Conservation (phyloP, 2,888 invertebrate genomes). For the Drosophila glabriapex region DNA sequence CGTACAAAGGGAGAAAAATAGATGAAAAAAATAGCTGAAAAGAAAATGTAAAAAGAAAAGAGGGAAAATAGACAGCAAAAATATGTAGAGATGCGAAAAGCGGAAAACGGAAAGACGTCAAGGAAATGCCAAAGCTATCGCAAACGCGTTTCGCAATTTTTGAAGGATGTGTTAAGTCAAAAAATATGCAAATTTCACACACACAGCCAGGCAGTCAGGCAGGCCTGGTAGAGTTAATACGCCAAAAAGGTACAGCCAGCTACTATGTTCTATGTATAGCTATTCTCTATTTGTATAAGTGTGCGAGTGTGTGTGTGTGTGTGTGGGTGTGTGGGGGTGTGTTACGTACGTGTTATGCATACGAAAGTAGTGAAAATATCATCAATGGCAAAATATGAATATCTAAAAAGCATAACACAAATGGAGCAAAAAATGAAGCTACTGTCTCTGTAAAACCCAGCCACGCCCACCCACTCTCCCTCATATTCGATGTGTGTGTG, state of each 20-base stretch:
- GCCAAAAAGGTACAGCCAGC: constrained; percentile 47
- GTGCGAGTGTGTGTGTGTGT: constrained; percentile 16
- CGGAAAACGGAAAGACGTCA: constrained; percentile 72
- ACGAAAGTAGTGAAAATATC: constrained; percentile 80
- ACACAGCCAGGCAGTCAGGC: constrained; percentile 28
- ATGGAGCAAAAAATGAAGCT: constrained; percentile 58
- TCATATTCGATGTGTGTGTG: not conserved
- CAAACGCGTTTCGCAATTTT: constrained; percentile 79
- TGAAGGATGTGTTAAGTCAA: constrained; percentile 81
- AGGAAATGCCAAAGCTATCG: constrained; percentile 80
- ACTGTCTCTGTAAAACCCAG: constrained; percentile 31
- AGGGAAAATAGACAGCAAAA: constrained; percentile 39
- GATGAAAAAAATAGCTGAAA: not conserved
- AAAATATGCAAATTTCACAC: constrained; percentile 75
- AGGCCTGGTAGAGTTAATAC: constrained; percentile 62
- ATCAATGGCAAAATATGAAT: constrained; percentile 80
- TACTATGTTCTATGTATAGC: constrained; percentile 29
- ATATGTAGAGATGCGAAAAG: constrained; percentile 39
- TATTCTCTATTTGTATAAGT: constrained; percentile 30
- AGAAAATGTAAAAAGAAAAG: not conserved
- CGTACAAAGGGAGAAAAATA: not conserved
- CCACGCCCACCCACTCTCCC: not conserved
- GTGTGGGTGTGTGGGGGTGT: constrained; percentile 48
- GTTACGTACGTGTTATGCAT: constrained; percentile 75
- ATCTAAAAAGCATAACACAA: constrained; percentile 80